Evolutionary conservation across 2,797 vertebrate species (phyloP), one percentile per base, ranked within the genome.

Genomic region (Uromys caudimaculatus): DNA sequence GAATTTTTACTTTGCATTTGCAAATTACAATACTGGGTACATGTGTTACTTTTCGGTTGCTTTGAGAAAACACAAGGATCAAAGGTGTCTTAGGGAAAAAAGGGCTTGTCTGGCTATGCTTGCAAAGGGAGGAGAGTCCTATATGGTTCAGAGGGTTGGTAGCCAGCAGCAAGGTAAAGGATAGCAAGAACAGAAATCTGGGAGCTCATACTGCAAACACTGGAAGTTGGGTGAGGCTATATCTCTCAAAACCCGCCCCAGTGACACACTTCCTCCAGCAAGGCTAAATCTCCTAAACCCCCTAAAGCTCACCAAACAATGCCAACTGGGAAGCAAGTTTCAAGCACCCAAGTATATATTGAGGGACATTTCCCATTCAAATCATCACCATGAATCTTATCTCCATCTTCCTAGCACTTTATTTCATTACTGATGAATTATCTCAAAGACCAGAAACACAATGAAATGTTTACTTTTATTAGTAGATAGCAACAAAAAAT

Each of bases 401-500:
- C 38, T 75, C 52, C 47, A 7, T 92, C 69, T 95, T 90, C 85
- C 6, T 87, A 73, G 75, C 71, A 75, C 17, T 94, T 89, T 56
- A 58, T 89, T 75, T 73, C 71, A 35, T 10, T 83, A 91, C 85
- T 94, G 47, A 35, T 78, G 23, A 89, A 94, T 91, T 89, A 91
- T 50, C 67, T 78, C 54, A 58, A 95, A 95, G n/a, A 10, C 64
- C 69, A 38, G 47, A 67, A 94, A 62, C 19, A 92, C 54, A 76
- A n/a, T 93, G 16, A 93, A 76, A 83, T 91, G 50, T 84, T 95
- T 71, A 93, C 62, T 64, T 91, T 29, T 91, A 44, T 83, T 27
- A 69, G 16, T 78, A 79, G 35, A 71, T 86, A 92, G 56, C 13
- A 95, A 21, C 69, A 17, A 60, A 84, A 47, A n/a, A 67, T 54